These are phyloP conservation scores for Neoarius graeffei DNA, from an alignment of 2,113 vertebrate genomes.

Conservation along the genomic window DNA sequence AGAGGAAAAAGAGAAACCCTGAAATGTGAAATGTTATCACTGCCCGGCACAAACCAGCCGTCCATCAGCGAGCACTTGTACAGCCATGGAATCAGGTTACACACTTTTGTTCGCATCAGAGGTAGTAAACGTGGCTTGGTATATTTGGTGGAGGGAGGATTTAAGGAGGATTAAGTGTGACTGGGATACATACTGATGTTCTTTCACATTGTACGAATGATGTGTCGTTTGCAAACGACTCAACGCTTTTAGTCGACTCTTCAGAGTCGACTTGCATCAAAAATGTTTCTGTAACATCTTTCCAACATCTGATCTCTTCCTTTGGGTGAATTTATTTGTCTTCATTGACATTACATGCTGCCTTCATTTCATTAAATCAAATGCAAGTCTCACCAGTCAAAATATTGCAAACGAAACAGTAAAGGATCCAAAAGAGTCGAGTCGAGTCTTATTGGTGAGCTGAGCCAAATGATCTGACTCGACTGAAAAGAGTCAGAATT, in stretches of 20 bases:
- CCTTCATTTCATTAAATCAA: too few relatives aligned
- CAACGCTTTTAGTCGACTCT: not conserved
- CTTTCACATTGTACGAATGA: not conserved
- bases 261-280: not conserved
- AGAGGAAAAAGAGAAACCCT: constrained; percentile 3
- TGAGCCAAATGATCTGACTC: not conserved
- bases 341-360: too few relatives aligned
- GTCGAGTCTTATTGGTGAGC: not conserved
- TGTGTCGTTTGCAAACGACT: not conserved
- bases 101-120: constrained; percentile 11
- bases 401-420: not conserved
- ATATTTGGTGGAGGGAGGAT: not conserved
- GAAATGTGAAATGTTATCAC: constrained; percentile 12
- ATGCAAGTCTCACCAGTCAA: too few relatives aligned
- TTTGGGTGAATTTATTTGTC: too few relatives aligned
- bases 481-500: too few relatives aligned
- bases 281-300: too few relatives aligned
- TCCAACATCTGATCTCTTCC: too few relatives aligned
- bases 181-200: not conserved
- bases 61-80: not conserved
- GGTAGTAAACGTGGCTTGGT: not conserved
- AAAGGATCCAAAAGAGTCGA: not conserved
- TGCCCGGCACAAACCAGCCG: not conserved
- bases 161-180: not conserved
- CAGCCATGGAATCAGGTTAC: not conserved